Percentiles rank a stretch among this genome's conserved stretches.
Conservation (phyloP, 2,797 vertebrate genomes). For the Onychomys arenicola region DNA sequence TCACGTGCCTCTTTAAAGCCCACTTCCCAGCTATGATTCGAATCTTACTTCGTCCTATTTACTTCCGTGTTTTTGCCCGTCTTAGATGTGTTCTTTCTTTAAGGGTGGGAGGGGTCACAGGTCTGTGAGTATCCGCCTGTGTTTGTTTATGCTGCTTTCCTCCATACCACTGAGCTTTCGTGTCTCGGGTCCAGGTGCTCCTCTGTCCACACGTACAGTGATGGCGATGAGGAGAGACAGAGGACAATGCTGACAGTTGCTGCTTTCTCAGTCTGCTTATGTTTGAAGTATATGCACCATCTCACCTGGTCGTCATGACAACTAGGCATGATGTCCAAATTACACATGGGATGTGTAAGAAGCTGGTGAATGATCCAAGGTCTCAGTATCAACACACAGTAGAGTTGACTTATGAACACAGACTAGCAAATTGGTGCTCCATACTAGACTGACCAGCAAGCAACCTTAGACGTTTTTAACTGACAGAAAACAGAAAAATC, state of each 20-base stretch:
- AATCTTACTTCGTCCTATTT: background rate
- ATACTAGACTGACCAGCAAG: background rate
- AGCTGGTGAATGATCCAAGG: background rate
- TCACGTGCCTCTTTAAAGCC: background rate
- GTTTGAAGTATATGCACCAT: background rate
- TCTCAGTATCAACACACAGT: background rate
- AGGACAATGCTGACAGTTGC: conserved; percentile 47
- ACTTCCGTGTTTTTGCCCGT: background rate
- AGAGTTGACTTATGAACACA: conserved; percentile 6
- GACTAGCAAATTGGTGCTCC: background rate
- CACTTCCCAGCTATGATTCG: background rate
- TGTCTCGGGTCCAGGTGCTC: background rate
- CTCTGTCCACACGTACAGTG: background rate
- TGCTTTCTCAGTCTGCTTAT: background rate
- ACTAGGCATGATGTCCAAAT: background rate
- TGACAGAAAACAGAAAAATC: background rate
- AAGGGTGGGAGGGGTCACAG: background rate
- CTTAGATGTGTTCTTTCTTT: background rate
- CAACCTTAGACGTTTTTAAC: conserved; percentile 15
- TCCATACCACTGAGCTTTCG: background rate
- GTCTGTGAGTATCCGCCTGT: background rate
- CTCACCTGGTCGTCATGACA: background rate
- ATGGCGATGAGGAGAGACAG: conserved; percentile 69
- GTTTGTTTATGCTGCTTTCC: background rate
- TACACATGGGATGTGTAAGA: background rate